Percentiles rank a stretch among this genome's conserved stretches.
phyloP scores from a whole-genome alignment of 1,140 invertebrate species.

The Maniola jurtina region DNA sequence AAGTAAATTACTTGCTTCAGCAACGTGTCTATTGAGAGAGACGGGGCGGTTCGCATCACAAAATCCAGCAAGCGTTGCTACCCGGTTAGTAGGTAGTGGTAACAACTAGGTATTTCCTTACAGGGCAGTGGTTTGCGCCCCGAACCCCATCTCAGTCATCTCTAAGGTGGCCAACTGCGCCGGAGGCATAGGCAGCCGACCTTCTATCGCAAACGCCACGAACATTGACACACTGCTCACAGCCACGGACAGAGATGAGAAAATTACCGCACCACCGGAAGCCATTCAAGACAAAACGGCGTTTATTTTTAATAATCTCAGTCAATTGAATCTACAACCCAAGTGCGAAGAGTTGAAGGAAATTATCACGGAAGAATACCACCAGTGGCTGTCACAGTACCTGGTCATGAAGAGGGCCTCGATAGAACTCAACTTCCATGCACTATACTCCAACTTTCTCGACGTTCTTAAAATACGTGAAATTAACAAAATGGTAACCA shows the following conservation, averaged over 20 bases:
- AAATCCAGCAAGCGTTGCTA: not conserved
- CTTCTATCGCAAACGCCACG: conserved; percentile 97
- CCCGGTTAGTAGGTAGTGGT: not conserved
- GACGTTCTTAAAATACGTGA: conserved; percentile 92
- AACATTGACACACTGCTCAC: conserved; percentile 98
- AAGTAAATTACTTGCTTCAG: not conserved
- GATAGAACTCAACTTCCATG: conserved; percentile 99
- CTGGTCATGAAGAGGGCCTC: conserved; percentile 99
- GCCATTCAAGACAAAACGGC: conserved; percentile 97
- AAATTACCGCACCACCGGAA: conserved; percentile 92
- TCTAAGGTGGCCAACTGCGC: conserved; percentile 63
- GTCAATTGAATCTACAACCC: conserved; percentile 94
- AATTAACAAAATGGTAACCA: conserved; percentile 92
- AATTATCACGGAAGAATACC: conserved; percentile 95
- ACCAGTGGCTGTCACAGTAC: conserved; percentile 98
- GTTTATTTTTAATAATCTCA: conserved; percentile 99
- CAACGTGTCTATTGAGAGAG: not conserved
- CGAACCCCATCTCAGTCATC: conserved; percentile 58
- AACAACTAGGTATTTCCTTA: conserved; percentile 28
- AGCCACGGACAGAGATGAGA: conserved; percentile 96
- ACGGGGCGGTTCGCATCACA: not conserved
- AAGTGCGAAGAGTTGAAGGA: conserved; percentile 98
- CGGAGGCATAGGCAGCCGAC: conserved; percentile 79
- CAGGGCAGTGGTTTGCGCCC: conserved; percentile 63
- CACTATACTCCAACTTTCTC: conserved; percentile 97